Base-by-base conservation (phyloP, 2,113 vertebrate genomes). In the Rissa tridactyla region DNA sequence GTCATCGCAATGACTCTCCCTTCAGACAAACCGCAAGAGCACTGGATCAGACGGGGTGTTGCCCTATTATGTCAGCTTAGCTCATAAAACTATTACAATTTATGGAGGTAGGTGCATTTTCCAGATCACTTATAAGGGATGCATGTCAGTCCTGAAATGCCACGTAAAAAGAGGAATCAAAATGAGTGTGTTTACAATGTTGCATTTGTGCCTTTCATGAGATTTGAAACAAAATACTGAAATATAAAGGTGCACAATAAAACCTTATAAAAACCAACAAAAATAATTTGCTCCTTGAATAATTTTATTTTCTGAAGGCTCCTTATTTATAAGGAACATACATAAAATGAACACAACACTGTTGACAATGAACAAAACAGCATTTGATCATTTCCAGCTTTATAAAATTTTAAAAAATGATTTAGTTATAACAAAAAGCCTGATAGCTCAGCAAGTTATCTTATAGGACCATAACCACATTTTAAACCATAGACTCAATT, bases 21-120 rank as follows among this genome's bases (percentile, higher is more conserved):
- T 89, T 98, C 99, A 0, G 96, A 98, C 29, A 88, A 98, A 6
- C 96, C 98, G 0, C 86, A 97, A 4, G 98, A 99, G 42, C 99
- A 99, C 98, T 99, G 99, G 99, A 98, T 99, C 73, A 97, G 98
- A 16, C 96, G 98, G 13, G 99, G 99, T 0, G 99, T 99, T 12
- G 99, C 98, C 0, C 91, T 99, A 66, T 70, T 99, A 9, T 99
- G 99, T 78, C 99, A 99, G 73, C 99, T 99, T 29, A 99, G 96
- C 90, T 98, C 98, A 2, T 99, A 98, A 94, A n/a, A 29, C 12
- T 46, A 6, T 3, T 26, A 12, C 25, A 11, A 7, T 9, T 38
- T 29, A 20, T 12, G 10, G 47, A 91, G 55, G 42, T 46, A 70
- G 32, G 36, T 46, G 57, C 60, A 17, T 55, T 27, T 44, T 80